Conservation (phyloP, 2,113 vertebrate genomes). For the Anarrhichthys ocellatus region DNA sequence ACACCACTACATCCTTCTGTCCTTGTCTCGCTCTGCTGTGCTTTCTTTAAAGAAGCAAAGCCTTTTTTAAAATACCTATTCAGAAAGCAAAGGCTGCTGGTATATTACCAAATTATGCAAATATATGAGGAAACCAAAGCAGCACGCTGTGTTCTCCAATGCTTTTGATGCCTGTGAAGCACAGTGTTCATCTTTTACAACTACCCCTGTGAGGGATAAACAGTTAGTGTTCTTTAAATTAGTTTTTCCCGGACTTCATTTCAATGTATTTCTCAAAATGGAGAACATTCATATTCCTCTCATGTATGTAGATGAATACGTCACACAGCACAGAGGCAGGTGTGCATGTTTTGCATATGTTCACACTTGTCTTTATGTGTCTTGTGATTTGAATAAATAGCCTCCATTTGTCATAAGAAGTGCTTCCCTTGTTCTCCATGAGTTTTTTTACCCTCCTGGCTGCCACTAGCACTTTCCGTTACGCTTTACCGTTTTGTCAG, state of each 20-base stretch:
- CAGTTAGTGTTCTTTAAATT: background rate
- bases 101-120: background rate
- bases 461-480: background rate
- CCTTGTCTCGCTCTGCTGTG: background rate
- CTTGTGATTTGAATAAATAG: conserved; percentile 30
- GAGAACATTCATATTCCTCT: background rate
- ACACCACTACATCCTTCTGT: background rate
- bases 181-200: background rate
- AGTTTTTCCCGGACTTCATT: background rate
- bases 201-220: background rate
- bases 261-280: background rate
- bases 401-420: conserved; percentile 27
- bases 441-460: background rate
- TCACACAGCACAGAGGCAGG: background rate
- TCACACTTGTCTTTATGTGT: conserved; percentile 7
- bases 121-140: background rate
- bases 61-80: background rate
- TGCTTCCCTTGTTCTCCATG: background rate
- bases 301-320: conserved; percentile 15
- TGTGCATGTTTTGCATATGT: background rate
- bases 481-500: conserved; percentile 1
- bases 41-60: background rate
- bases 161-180: background rate
- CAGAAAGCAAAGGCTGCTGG: background rate
- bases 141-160: background rate